Evolutionary conservation across 2,113 vertebrate genomes (phyloP).

Genomic region (Neotoma lepida): DNA sequence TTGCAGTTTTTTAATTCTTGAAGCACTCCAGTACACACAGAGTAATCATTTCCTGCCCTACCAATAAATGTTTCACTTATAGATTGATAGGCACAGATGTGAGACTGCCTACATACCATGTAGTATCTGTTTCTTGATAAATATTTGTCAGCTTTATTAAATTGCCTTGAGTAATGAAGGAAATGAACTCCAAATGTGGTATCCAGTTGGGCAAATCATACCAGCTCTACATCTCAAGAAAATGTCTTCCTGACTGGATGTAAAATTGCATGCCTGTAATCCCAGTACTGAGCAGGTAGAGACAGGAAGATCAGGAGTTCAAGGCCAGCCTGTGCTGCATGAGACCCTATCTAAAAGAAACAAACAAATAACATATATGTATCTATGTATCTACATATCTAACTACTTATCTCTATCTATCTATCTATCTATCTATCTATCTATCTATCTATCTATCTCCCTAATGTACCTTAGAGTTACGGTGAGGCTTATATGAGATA

Average conservation of each 20-base stretch:
- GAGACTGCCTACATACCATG: neutral
- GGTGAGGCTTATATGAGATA: slow-evolving; percentile 10
- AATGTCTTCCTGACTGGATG: neutral
- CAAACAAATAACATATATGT: neutral
- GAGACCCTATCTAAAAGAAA: neutral
- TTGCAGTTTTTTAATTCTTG: neutral
- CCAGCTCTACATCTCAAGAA: neutral
- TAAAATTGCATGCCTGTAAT: neutral
- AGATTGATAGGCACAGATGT: slow-evolving; percentile 34
- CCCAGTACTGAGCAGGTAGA: neutral
- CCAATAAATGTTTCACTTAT: slow-evolving; percentile 4
- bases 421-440: neutral
- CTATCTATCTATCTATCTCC: neutral
- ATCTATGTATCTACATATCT: neutral
- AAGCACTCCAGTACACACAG: neutral
- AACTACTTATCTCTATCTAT: neutral
- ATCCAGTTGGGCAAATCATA: slow-evolving; percentile 35
- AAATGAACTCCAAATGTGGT: neutral
- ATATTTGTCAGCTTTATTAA: slow-evolving; percentile 52
- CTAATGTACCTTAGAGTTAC: neutral
- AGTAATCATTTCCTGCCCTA: neutral
- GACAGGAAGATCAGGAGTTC: neutral
- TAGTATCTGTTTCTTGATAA: slow-evolving; percentile 37
- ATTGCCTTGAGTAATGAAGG: slow-evolving; percentile 34
- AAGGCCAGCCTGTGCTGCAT: neutral